phyloP scores from a whole-genome alignment of 2,113 vertebrate species.

The Oncorhynchus mykiss region DNA sequence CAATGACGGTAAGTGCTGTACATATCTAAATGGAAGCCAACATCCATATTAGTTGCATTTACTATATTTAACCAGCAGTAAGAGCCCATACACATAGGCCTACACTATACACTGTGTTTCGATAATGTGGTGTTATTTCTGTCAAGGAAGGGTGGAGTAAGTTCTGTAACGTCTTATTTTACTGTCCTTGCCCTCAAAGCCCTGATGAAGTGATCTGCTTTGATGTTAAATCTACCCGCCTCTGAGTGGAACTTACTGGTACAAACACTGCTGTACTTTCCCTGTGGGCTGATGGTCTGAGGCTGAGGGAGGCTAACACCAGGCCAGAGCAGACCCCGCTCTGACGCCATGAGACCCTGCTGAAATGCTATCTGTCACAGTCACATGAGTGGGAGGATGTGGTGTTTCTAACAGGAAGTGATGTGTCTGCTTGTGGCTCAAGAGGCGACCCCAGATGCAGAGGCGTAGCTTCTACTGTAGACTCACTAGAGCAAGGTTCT shows the following conservation, averaged over 20 bases:
- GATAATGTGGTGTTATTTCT: too few species aligned
- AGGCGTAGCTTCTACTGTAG: background rate
- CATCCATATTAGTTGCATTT: background rate
- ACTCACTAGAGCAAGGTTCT: too few species aligned
- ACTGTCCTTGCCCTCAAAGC: too few species aligned
- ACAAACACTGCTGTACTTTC: slow-evolving; percentile 50
- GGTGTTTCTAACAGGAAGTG: background rate
- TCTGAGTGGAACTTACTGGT: slow-evolving; percentile 56
- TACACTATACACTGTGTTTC: too few species aligned
- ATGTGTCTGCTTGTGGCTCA: background rate
- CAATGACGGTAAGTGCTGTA: too few species aligned
- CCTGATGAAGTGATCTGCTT: background rate
- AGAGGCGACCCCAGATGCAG: background rate
- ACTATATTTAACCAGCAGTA: background rate
- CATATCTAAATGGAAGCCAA: background rate
- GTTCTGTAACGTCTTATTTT: too few species aligned
- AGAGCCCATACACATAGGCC: background rate
- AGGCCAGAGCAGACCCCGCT: slow-evolving; percentile 22
- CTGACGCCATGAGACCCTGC: background rate
- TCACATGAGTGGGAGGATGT: background rate
- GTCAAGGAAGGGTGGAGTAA: too few species aligned
- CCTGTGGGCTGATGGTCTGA: slow-evolving; percentile 46
- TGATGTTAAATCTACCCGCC: slow-evolving; percentile 15
- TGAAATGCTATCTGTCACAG: background rate
- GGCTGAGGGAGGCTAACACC: background rate